Evolutionary conservation across 1,140 invertebrate genomes (phyloP).

Genomic region (Microplitis demolitor): DNA sequence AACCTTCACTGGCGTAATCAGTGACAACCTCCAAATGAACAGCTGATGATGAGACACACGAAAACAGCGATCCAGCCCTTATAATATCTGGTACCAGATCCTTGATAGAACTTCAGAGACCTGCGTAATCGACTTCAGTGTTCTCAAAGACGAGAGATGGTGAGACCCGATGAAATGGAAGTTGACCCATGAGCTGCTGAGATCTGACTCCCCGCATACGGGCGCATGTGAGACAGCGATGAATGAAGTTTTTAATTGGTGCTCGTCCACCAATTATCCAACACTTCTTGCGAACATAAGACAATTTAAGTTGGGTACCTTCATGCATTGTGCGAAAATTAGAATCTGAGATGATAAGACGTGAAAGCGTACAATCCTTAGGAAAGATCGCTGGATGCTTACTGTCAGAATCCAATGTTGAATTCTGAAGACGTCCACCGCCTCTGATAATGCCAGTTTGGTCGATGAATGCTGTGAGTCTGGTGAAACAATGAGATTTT

Average conservation of each 20-base stretch:
- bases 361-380: neutral
- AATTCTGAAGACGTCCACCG: conserved; percentile 11
- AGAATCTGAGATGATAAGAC: too few relatives aligned
- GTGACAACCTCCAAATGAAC: neutral
- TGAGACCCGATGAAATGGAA: neutral
- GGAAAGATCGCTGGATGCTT: conserved; percentile 7
- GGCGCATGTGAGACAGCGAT: conserved; percentile 5
- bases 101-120: conserved; percentile 6
- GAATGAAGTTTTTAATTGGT: conserved; percentile 17
- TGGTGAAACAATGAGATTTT: neutral
- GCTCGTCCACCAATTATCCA: conserved; percentile 35
- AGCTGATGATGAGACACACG: too few relatives aligned
- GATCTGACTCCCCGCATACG: neutral
- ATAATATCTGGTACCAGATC: neutral
- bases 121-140: conserved; percentile 36
- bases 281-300: conserved; percentile 22
- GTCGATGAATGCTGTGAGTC: conserved; percentile 13
- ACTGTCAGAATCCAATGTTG: neutral
- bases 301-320: too few relatives aligned
- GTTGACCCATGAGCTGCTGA: neutral
- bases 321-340: too few relatives aligned
- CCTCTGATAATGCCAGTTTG: neutral
- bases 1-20: conserved; percentile 33
- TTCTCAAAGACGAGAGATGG: conserved; percentile 6
- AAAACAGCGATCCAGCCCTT: too few relatives aligned